Percentiles rank a stretch among this genome's conserved stretches.
These are phyloP conservation scores for Habropoda laboriosa DNA, from an alignment of 1,140 invertebrate species.

Conservation along the genomic window DNA sequence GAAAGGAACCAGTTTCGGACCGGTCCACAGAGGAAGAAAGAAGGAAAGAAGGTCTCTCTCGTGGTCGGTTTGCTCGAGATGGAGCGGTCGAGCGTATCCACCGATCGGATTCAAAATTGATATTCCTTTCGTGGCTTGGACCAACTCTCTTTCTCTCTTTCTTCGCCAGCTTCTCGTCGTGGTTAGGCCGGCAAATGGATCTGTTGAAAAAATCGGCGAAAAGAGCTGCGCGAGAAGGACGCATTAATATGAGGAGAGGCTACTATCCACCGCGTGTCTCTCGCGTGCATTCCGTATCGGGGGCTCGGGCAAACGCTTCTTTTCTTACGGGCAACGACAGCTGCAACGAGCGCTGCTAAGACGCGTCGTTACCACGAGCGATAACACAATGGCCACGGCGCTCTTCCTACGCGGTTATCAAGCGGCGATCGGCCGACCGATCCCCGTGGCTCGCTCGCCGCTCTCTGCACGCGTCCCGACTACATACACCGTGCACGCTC, in stretches of 20 bases:
- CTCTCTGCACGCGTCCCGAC: slow-evolving; percentile 20
- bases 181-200: too few relatives aligned
- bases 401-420: slow-evolving; percentile 64
- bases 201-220: slow-evolving; percentile 59
- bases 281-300: slow-evolving; percentile 23
- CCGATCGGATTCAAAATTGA: slow-evolving; percentile 69
- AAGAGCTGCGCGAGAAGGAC: slow-evolving; percentile 36
- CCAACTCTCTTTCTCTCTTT: background rate
- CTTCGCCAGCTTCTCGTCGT: too few relatives aligned
- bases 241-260: slow-evolving; percentile 25
- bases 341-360: slow-evolving; percentile 57
- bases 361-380: slow-evolving; percentile 63
- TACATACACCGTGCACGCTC: slow-evolving; percentile 40
- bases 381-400: slow-evolving; percentile 61
- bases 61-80: slow-evolving; percentile 34
- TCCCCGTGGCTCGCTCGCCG: slow-evolving; percentile 42
- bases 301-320: background rate
- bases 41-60: background rate
- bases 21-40: slow-evolving; percentile 34
- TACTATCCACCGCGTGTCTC: background rate
- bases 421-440: slow-evolving; percentile 51
- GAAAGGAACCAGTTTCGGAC: slow-evolving; percentile 62
- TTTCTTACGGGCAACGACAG: slow-evolving; percentile 55
- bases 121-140: slow-evolving; percentile 56
- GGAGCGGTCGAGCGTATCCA: slow-evolving; percentile 57